Conservation (phyloP, 2,797 vertebrate genomes). For the Anniella stebbinsi region DNA sequence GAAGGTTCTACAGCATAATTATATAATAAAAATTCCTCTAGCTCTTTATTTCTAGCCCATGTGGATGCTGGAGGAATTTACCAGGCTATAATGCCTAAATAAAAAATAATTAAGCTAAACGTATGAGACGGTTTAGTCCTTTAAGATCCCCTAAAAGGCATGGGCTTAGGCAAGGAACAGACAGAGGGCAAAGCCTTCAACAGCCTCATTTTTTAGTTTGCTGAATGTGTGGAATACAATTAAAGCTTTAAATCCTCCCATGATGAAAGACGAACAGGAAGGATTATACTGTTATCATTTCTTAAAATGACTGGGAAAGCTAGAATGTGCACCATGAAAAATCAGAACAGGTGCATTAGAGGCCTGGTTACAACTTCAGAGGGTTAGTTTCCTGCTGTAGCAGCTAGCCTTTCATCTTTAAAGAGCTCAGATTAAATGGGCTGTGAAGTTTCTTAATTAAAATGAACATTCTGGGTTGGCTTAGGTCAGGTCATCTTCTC, state of each 20-base stretch:
- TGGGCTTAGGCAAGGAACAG: slow-evolving; percentile 58
- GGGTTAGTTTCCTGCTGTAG: slow-evolving; percentile 68
- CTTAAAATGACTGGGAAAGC: slow-evolving; percentile 63
- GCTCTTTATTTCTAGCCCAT: slow-evolving; percentile 22
- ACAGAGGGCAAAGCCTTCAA: slow-evolving; percentile 10
- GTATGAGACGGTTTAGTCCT: slow-evolving; percentile 58
- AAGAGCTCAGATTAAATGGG: slow-evolving; percentile 72
- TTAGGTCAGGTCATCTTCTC: slow-evolving; percentile 56
- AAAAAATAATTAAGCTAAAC: slow-evolving; percentile 53
- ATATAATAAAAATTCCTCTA: slow-evolving; percentile 30
- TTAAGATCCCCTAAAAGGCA: slow-evolving; percentile 64
- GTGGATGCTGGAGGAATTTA: background rate
- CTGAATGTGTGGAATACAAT: slow-evolving; percentile 57
- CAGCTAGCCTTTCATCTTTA: slow-evolving; percentile 72
- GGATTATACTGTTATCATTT: slow-evolving; percentile 79
- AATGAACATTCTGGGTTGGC: slow-evolving; percentile 68
- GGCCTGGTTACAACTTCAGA: slow-evolving; percentile 58
- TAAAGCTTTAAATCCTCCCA: slow-evolving; percentile 50
- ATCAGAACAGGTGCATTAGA: slow-evolving; percentile 78
- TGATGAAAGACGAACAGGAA: slow-evolving; percentile 75
- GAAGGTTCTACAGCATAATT: slow-evolving; percentile 36
- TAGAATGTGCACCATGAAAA: slow-evolving; percentile 75
- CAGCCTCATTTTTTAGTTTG: slow-evolving; percentile 44
- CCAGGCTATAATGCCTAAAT: slow-evolving; percentile 4
- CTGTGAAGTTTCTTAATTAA: slow-evolving; percentile 76